Evolutionary conservation across 2,888 invertebrate species (phyloP).

Genomic region (Drosophila neonasuta): DNA sequence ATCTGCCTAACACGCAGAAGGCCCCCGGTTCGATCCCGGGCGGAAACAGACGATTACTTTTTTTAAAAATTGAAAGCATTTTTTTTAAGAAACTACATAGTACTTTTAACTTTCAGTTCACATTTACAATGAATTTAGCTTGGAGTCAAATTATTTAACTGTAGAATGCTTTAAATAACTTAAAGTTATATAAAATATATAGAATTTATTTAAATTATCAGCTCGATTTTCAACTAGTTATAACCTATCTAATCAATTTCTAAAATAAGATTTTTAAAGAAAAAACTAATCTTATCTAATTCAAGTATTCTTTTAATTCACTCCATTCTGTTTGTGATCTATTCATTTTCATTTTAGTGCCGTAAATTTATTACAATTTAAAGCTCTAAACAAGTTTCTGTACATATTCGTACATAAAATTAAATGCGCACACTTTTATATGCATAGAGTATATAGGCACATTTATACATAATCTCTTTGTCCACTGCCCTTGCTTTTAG

Average conservation of each 20-base stretch:
- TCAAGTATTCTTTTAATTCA: not conserved
- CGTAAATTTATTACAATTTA: not conserved
- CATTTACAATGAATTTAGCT: too few species aligned
- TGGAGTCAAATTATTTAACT: too few species aligned
- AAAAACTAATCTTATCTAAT: conserved; percentile 9
- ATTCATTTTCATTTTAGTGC: not conserved
- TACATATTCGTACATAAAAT: not conserved
- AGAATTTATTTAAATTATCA: not conserved
- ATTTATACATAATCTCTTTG: conserved; percentile 16
- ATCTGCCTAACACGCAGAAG: too few species aligned
- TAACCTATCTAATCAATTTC: not conserved
- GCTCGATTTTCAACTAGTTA: too few species aligned
- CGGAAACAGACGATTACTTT: conserved; percentile 61
- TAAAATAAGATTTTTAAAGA: not conserved
- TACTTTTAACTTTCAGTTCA: not conserved
- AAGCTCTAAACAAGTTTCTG: conserved; percentile 21
- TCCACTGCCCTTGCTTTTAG: conserved; percentile 8
- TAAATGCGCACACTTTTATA: not conserved
- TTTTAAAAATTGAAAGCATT: not conserved
- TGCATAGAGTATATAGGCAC: not conserved
- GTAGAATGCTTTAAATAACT: too few species aligned
- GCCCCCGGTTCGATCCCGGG: conserved; percentile 83
- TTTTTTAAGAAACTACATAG: too few species aligned
- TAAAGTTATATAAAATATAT: not conserved
- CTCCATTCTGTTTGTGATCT: not conserved